phyloP scores from a whole-genome alignment of 2,888 invertebrate genomes.

The Drosophila borborema region DNA sequence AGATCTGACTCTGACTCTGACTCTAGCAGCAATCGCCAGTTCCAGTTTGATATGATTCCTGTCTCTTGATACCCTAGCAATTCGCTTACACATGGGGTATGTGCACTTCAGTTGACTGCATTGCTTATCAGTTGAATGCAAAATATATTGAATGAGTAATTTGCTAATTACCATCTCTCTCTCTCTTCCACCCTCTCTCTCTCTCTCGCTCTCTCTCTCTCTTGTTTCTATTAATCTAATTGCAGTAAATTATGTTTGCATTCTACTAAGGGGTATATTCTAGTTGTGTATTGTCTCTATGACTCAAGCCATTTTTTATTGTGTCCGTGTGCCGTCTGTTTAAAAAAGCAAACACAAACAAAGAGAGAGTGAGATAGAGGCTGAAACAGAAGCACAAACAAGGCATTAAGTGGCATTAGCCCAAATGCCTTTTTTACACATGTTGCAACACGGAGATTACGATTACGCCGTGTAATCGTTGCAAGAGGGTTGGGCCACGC shows the following conservation, averaged over 20 bases:
- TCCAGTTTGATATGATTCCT: slow-evolving; percentile 19
- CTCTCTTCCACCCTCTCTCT: too few relatives aligned
- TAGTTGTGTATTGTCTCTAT: background rate
- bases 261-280: slow-evolving; percentile 7
- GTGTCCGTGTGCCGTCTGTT: slow-evolving; percentile 30
- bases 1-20: slow-evolving; percentile 13
- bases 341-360: slow-evolving; percentile 83
- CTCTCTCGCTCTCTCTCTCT: background rate
- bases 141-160: background rate
- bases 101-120: background rate
- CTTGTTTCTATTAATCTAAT: background rate
- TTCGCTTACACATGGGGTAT: background rate
- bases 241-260: background rate
- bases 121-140: background rate
- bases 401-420: slow-evolving; percentile 82
- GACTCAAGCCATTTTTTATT: slow-evolving; percentile 1
- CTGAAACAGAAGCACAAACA: slow-evolving; percentile 4
- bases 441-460: slow-evolving; percentile 82
- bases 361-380: background rate
- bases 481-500: slow-evolving; percentile 23
- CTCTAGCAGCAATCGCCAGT: slow-evolving; percentile 39
- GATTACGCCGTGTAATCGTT: slow-evolving; percentile 82
- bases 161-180: background rate
- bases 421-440: slow-evolving; percentile 84
- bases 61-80: slow-evolving; percentile 23